A percentile compares a stretch with the other conserved stretches of the same genome.
phyloP scores from a whole-genome alignment of 2,113 vertebrate species.

The Brachirus orientalis region DNA sequence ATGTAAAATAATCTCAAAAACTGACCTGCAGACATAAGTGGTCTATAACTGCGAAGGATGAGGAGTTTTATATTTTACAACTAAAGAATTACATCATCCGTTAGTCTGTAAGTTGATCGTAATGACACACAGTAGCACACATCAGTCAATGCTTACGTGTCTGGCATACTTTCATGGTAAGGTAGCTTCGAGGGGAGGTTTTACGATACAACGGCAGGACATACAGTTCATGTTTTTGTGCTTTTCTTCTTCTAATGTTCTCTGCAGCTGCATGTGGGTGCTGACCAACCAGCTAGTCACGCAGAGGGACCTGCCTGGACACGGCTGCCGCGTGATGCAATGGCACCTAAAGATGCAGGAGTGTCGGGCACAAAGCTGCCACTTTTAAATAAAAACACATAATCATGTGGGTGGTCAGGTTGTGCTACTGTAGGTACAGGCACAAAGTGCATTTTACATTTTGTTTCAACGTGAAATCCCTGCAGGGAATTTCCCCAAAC shows the following conservation, averaged over 20 bases:
- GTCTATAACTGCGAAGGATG: not conserved
- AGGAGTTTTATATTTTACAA: not conserved
- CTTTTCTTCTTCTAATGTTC: not conserved
- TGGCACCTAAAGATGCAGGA: conserved; percentile 8
- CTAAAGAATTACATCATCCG: not conserved
- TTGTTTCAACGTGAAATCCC: too few species aligned
- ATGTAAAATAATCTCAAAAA: conserved; percentile 53
- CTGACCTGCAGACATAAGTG: conserved; percentile 40
- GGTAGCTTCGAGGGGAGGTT: not conserved
- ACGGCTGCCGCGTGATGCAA: conserved; percentile 38
- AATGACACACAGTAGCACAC: not conserved
- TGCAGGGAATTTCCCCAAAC: too few species aligned
- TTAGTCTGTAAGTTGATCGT: not conserved
- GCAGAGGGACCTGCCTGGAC: conserved; percentile 45
- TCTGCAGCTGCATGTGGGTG: conserved; percentile 46
- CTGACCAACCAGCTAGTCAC: conserved; percentile 34
- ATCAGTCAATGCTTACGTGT: not conserved
- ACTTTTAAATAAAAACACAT: too few species aligned
- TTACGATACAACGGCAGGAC: not conserved
- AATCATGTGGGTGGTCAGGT: too few species aligned
- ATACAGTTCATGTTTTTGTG: not conserved
- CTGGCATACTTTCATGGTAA: not conserved
- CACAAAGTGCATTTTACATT: too few species aligned
- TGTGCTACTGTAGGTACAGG: too few species aligned
- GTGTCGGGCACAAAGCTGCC: conserved; percentile 1